These are phyloP conservation scores for Centropyge bicolor DNA, from an alignment of 2,797 vertebrate genomes.

Conservation along the genomic window DNA sequence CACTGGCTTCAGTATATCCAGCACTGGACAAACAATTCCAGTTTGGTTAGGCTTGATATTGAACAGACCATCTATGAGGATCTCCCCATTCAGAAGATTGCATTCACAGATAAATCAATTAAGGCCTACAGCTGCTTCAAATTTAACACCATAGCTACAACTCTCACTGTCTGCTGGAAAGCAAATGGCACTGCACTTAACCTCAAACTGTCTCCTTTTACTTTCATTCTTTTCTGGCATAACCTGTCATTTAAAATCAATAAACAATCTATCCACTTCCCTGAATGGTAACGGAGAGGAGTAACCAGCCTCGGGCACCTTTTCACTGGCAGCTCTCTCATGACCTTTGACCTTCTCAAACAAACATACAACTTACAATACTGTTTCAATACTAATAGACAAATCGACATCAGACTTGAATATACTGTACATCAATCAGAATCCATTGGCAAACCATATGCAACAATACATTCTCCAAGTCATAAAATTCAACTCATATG, in stretches of 20 bases:
- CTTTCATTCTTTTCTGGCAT: constrained; percentile 9
- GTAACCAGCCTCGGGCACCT: neutral
- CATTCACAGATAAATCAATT: too few relatives aligned
- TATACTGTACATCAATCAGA: too few relatives aligned
- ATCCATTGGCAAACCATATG: too few relatives aligned
- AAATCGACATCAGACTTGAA: neutral
- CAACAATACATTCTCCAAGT: too few relatives aligned
- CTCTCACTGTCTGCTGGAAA: constrained; percentile 8
- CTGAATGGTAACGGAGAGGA: neutral
- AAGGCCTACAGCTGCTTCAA: too few relatives aligned
- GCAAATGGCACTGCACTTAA: constrained; percentile 18
- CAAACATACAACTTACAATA: neutral
- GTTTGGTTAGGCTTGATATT: too few relatives aligned
- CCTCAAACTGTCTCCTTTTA: constrained; percentile 7
- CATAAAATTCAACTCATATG: too few relatives aligned
- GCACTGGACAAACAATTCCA: too few relatives aligned
- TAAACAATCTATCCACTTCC: constrained; percentile 10
- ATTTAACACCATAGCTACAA: neutral
- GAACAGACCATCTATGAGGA: too few relatives aligned
- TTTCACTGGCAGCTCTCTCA: constrained; percentile 8
- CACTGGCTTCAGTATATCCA: neutral
- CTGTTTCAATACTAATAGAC: too few relatives aligned
- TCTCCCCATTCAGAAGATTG: too few relatives aligned
- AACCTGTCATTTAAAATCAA: constrained; percentile 15
- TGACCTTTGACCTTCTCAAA: constrained; percentile 29